Evolutionary conservation across 2,113 vertebrate species (phyloP).

Genomic region (Archilochus colubris): DNA sequence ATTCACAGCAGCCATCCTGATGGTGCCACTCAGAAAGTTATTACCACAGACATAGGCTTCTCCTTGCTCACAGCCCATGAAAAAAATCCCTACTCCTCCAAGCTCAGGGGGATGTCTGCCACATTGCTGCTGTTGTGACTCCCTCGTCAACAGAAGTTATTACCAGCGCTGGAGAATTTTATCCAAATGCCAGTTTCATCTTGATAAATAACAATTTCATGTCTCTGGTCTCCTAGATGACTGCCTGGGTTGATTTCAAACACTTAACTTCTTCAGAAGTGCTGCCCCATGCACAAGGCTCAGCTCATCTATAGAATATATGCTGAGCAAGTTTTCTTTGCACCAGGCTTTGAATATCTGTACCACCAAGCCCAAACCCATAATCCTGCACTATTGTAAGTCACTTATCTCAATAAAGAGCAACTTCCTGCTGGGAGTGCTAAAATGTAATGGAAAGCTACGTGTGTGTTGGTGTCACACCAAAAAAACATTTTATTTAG

Average conservation of each 20-base stretch:
- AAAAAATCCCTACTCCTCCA: neutral
- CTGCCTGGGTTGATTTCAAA: neutral
- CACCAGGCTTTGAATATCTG: neutral
- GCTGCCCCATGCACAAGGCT: neutral
- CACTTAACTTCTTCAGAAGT: neutral
- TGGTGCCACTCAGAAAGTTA: neutral
- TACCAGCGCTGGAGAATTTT: neutral
- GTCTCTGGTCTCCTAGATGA: slow-evolving; percentile 27
- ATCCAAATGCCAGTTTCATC: slow-evolving; percentile 53
- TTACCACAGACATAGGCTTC: neutral
- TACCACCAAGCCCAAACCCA: neutral
- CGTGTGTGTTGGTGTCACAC: neutral
- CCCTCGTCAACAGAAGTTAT: slow-evolving; percentile 52
- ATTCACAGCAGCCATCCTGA: neutral
- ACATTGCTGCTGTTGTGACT: slow-evolving; percentile 1
- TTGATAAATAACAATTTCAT: slow-evolving; percentile 43
- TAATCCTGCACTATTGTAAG: neutral
- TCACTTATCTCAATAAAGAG: slow-evolving; percentile 8
- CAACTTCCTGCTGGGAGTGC: slow-evolving; percentile 13
- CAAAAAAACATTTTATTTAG: neutral
- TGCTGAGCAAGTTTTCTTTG: neutral
- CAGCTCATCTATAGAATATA: neutral
- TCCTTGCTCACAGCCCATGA: slow-evolving; percentile 14
- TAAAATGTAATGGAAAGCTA: slow-evolving; percentile 39
- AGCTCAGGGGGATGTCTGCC: neutral